Evolutionary conservation across 2,888 invertebrate genomes (phyloP).

Genomic region (Scrobipalpa costella): DNA sequence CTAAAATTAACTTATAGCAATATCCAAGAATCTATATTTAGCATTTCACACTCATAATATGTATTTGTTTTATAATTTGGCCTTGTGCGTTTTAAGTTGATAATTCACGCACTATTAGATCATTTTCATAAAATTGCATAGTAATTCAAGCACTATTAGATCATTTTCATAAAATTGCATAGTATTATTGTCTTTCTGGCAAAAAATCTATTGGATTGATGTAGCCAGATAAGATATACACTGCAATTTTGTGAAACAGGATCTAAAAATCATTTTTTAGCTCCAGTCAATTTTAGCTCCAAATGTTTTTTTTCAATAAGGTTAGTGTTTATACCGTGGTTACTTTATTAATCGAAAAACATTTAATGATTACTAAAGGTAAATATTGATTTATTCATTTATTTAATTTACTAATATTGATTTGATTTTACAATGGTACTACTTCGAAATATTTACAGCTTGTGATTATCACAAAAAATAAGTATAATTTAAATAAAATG

Average conservation of each 20-base stretch:
- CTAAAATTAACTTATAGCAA: constrained; percentile 36
- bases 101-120: constrained; percentile 1
- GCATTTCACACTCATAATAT: neutral
- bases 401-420: neutral
- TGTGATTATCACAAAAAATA: constrained; percentile 1
- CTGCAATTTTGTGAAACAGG: neutral
- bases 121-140: neutral
- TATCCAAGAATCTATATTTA: constrained; percentile 21
- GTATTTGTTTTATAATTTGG: constrained; percentile 3
- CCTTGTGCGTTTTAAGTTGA: neutral
- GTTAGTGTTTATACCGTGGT: neutral
- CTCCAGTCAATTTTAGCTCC: no score
- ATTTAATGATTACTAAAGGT: neutral
- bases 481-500: neutral
- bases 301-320: no score
- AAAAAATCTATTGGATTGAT: no score
- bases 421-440: neutral
- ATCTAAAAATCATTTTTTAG: no score
- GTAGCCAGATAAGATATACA: neutral
- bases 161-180: no score
- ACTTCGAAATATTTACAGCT: neutral
- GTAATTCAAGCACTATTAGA: neutral
- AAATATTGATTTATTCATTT: neutral
- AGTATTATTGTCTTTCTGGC: no score
- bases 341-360: neutral